phyloP scores from a whole-genome alignment of 2,888 invertebrate genomes.

The Nemurella pictetii region DNA sequence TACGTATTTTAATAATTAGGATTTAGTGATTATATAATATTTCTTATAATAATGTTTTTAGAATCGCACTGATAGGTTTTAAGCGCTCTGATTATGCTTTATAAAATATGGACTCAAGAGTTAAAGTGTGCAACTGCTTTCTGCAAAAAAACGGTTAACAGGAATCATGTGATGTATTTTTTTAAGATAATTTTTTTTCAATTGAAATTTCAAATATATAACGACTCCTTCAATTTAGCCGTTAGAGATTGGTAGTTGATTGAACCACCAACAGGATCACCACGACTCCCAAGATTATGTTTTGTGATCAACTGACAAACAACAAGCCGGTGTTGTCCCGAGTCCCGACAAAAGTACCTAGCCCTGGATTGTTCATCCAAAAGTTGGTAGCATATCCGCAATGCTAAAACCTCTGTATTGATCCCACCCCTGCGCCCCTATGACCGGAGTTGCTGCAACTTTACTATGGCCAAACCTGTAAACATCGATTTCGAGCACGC shows the following conservation, averaged over 20 bases:
- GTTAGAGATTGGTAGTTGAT: background rate
- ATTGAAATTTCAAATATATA: background rate
- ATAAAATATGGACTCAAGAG: background rate
- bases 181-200: background rate
- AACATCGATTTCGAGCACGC: constrained; percentile 18
- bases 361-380: constrained; percentile 1
- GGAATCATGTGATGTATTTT: background rate
- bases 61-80: background rate
- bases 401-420: constrained; percentile 28
- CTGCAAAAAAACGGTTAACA: background rate
- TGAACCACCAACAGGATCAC: background rate
- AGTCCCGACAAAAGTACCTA: background rate
- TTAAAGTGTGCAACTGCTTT: background rate
- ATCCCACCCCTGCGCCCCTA: constrained; percentile 19
- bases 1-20: background rate
- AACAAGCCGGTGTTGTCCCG: background rate
- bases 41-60: background rate
- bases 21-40: too few relatives aligned
- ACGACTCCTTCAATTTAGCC: background rate
- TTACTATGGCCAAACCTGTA: constrained; percentile 15
- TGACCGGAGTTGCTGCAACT: constrained; percentile 21
- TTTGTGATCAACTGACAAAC: background rate
- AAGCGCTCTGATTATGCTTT: background rate
- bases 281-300: background rate
- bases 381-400: constrained; percentile 29